phyloP scores from a whole-genome alignment of 2,888 invertebrate species.

The Smittia sp. region DNA sequence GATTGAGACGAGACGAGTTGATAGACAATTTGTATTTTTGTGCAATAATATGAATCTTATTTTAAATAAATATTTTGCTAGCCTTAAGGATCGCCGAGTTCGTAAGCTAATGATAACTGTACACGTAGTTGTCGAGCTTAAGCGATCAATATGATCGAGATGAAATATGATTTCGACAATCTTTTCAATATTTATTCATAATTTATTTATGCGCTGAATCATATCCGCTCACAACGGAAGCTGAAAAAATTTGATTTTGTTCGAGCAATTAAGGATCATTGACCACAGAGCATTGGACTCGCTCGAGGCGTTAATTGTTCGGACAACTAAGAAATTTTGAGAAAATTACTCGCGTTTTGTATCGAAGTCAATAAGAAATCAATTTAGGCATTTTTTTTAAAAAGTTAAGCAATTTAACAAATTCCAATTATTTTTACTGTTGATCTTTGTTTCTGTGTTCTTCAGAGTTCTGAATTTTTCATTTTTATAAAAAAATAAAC shows the following conservation, averaged over 20 bases:
- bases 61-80: conserved; percentile 2
- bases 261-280: conserved; percentile 26
- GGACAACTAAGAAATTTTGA: conserved; percentile 27
- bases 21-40: conserved; percentile 31
- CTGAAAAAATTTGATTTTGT: conserved; percentile 18
- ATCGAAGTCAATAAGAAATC: too few relatives aligned
- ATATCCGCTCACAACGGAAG: not conserved
- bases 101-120: not conserved
- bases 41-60: conserved; percentile 38
- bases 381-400: too few relatives aligned
- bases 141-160: too few relatives aligned
- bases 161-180: too few relatives aligned
- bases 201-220: too few relatives aligned
- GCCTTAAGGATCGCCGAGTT: not conserved
- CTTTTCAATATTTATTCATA: not conserved
- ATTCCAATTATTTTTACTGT: too few relatives aligned
- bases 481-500: too few relatives aligned
- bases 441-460: too few relatives aligned
- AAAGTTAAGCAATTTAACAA: too few relatives aligned
- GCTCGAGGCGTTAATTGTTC: conserved; percentile 23
- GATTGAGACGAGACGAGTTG: not conserved
- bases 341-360: not conserved
- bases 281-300: not conserved
- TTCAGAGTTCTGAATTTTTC: too few relatives aligned
- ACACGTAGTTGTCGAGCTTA: too few relatives aligned